Evolutionary conservation across 2,797 vertebrate species (phyloP).

Genomic region (Hoplostethus atlanticus): DNA sequence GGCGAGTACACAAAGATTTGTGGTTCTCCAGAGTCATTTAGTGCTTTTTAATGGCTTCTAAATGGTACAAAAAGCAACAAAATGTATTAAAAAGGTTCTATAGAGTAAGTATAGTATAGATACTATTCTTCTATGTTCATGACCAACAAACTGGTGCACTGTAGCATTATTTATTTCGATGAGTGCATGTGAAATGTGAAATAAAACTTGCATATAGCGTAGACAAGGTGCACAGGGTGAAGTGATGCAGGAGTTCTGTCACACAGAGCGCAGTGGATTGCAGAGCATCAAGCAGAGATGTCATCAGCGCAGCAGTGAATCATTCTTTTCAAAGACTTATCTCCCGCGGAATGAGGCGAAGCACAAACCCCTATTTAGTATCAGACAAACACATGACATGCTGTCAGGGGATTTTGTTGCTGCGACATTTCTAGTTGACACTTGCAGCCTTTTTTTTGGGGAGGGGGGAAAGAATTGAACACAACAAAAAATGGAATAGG

Average conservation of each 20-base stretch:
- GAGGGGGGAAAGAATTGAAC: conserved; percentile 26
- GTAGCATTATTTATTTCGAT: not conserved
- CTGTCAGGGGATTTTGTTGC: conserved; percentile 68
- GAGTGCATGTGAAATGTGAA: not conserved
- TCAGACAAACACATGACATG: conserved; percentile 51
- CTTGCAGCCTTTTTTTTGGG: conserved; percentile 44
- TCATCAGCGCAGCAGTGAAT: conserved; percentile 63
- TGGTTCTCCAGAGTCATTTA: not conserved
- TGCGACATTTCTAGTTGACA: conserved; percentile 55
- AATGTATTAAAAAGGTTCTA: too few relatives aligned
- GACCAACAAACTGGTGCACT: conserved; percentile 2
- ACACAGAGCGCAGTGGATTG: conserved; percentile 44
- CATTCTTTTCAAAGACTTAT: conserved; percentile 59
- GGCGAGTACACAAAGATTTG: not conserved
- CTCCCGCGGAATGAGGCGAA: conserved; percentile 48
- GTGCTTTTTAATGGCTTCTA: not conserved
- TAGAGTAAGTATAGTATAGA: not conserved
- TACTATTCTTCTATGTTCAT: conserved; percentile 2
- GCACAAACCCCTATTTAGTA: conserved; percentile 56
- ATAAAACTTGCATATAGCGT: conserved; percentile 4
- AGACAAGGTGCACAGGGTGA: conserved; percentile 23
- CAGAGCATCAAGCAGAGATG: conserved; percentile 59
- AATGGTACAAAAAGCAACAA: not conserved
- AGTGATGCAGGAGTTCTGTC: conserved; percentile 49
- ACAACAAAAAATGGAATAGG: conserved; percentile 44